Percentiles rank a stretch among this genome's conserved stretches.
Conservation (phyloP, 1,140 invertebrate species). For the Drosophila mauritiana region DNA sequence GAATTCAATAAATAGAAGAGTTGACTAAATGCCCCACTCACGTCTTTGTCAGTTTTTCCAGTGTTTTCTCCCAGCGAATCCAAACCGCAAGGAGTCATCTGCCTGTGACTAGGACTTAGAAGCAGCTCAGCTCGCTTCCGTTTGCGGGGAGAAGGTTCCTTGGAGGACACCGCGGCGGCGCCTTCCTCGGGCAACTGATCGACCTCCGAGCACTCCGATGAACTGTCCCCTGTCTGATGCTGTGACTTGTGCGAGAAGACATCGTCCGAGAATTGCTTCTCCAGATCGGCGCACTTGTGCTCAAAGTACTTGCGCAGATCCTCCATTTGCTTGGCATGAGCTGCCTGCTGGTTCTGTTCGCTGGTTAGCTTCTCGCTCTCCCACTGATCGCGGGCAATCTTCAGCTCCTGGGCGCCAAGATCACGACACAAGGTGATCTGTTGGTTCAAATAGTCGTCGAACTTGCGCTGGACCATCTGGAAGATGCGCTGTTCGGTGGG, state of each 20-base stretch:
- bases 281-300: conserved; percentile 90
- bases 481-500: conserved; percentile 85
- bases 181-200: conserved; percentile 70
- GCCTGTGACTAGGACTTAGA: conserved; percentile 78
- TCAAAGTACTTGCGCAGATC: conserved; percentile 91
- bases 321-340: conserved; percentile 90
- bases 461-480: conserved; percentile 84
- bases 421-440: conserved; percentile 85
- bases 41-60: conserved; percentile 19
- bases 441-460: conserved; percentile 85
- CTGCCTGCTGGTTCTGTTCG: conserved; percentile 86
- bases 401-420: conserved; percentile 85
- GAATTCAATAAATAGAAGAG: not conserved
- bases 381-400: conserved; percentile 84
- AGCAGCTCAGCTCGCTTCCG: conserved; percentile 70
- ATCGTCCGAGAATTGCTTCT: conserved; percentile 90
- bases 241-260: conserved; percentile 89
- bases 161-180: conserved; percentile 19
- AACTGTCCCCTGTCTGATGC: conserved; percentile 63
- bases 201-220: conserved; percentile 73
- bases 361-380: conserved; percentile 58
- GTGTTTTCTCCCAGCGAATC: conserved; percentile 40
- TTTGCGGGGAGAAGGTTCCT: conserved; percentile 71
- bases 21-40: conserved; percentile 14
- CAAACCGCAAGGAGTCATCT: conserved; percentile 71